Base-by-base conservation (phyloP, 2,113 vertebrate genomes). In the Desmodus rotundus region DNA sequence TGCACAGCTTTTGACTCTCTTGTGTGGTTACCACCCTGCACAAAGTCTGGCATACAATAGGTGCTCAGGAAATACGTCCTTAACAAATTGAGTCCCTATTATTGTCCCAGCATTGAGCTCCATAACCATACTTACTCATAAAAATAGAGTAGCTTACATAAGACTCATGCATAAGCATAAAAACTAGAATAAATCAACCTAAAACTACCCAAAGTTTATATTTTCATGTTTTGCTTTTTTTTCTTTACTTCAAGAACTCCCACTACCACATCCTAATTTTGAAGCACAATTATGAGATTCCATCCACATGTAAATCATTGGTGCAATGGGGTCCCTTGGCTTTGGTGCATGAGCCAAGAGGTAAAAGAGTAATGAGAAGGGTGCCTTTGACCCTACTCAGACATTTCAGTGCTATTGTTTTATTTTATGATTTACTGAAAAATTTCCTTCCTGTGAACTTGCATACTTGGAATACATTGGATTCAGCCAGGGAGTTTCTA, bases 351-450 rank as follows among this genome's bases (percentile, higher is more conserved):
- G 76, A 80, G 47, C 56, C 26, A 87, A 80, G 19, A 95, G 52
- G 50, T 33, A 28, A 88, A 77, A 89, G 13, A 56, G 26, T 63
- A 87, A 89, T 61, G 36, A 92, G 63, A 0, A 31, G 0, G 33
- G 16, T 85, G 36, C 33, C 78, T 86, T 89, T 95, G 87, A 91
- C 10, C 52, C n/a, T 58, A 38, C 16, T 85, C 74, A 88, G 65
- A 95, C 90, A 95, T 92, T 90, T 96, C 43, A 78, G 63, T 22
- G 45, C 33, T 56, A 88, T 92, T 92, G 65, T 58, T 90, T 84
- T 81, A 70, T 45, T 89, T 89, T 77, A 70, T 81, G 81, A 86
- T 82, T 96, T 93, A 80, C 56, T 93, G 68, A 43, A 74, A 94
- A 47, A 67, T 45, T 89, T 95, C 54, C 43, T 89, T 95, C 54